A percentile compares a stretch with the other conserved stretches of the same genome.
These are phyloP conservation scores for Heteromormyrus szaboi DNA, from an alignment of 2,797 vertebrate genomes.

Conservation along the genomic window DNA sequence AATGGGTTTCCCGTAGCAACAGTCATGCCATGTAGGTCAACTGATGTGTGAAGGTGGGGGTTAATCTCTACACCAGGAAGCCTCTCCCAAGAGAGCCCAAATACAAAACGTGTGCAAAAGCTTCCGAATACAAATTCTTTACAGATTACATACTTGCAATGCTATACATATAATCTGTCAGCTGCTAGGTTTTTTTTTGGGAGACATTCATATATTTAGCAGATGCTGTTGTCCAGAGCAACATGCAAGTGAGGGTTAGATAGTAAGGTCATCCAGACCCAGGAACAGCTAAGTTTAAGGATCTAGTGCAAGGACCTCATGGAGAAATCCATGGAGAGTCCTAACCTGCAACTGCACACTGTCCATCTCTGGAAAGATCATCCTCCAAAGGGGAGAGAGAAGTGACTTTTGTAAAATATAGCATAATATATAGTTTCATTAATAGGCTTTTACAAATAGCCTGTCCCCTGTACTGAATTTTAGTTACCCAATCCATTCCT, in stretches of 20 bases:
- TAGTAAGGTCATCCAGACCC: neutral
- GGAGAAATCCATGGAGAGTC: neutral
- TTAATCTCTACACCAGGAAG: neutral
- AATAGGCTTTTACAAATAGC: neutral
- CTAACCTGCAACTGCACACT: neutral
- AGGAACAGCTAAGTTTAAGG: neutral
- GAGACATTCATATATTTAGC: neutral
- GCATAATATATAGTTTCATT: neutral
- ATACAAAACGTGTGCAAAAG: neutral
- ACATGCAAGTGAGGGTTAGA: neutral
- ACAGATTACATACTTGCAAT: neutral
- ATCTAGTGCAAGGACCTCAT: neutral
- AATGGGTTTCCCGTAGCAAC: constrained; percentile 4
- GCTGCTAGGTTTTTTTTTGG: neutral
- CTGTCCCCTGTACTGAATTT: neutral
- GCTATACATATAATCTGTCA: neutral
- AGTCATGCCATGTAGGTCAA: neutral
- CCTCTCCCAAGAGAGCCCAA: neutral
- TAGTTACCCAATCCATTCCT: neutral
- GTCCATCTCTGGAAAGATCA: neutral
- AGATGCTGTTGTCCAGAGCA: neutral
- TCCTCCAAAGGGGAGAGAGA: neutral
- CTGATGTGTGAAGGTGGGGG: neutral
- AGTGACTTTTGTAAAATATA: neutral
- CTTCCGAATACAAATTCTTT: neutral